Conservation (phyloP, 2,797 vertebrate species). For the Myotis findleyi region DNA sequence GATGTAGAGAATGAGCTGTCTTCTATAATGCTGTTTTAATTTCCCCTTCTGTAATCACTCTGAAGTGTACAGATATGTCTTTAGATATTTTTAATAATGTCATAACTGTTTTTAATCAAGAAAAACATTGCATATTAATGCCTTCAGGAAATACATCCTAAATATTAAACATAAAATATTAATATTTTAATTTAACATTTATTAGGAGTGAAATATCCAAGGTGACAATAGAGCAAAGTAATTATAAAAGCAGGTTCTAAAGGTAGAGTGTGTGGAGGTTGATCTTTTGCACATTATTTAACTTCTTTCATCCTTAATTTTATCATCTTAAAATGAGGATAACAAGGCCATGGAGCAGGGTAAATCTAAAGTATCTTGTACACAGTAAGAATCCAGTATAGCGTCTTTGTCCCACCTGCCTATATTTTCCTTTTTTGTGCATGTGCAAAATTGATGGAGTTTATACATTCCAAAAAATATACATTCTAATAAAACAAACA, state of each 20-base stretch:
- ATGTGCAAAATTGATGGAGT: not conserved
- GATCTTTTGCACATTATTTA: not conserved
- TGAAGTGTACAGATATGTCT: not conserved
- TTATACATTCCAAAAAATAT: not conserved
- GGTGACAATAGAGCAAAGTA: not conserved
- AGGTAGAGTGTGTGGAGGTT: not conserved
- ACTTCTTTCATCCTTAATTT: not conserved
- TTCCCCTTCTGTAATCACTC: not conserved
- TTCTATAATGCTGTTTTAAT: not conserved
- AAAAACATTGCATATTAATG: not conserved
- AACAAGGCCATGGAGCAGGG: not conserved
- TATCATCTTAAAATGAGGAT: not conserved
- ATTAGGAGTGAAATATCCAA: not conserved
- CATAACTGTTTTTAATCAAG: not conserved
- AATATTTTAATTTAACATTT: constrained; percentile 43
- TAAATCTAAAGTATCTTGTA: not conserved
- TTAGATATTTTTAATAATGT: not conserved
- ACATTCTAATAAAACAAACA: not conserved
- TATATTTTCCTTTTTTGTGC: not conserved
- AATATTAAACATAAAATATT: constrained; percentile 38
- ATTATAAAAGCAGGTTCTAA: not conserved
- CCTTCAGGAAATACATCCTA: not conserved
- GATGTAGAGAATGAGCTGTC: not conserved
- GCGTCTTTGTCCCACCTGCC: not conserved
- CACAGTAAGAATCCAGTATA: not conserved